These are phyloP conservation scores for Thripadectes ignobilis DNA, from an alignment of 2,797 vertebrate species.

Conservation along the genomic window DNA sequence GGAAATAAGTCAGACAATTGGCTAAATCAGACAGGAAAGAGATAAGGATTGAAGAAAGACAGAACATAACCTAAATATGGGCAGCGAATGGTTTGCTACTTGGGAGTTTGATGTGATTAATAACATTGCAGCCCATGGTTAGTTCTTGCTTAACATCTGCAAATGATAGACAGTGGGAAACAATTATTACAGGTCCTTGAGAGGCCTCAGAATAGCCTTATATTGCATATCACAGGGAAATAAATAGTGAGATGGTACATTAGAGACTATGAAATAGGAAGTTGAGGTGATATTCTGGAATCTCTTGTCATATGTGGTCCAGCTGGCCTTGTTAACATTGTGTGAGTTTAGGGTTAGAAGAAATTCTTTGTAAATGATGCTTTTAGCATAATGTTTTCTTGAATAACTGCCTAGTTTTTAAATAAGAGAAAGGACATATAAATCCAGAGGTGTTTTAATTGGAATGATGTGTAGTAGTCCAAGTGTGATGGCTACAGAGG, in stretches of 20 bases:
- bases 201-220: neutral
- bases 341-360: neutral
- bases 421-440: neutral
- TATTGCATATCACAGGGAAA: neutral
- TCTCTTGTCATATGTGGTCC: neutral
- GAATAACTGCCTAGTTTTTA: neutral
- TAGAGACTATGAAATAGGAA: neutral
- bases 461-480: neutral
- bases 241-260: neutral
- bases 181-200: neutral
- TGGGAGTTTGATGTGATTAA: neutral
- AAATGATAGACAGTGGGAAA: neutral
- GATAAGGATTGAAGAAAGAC: neutral
- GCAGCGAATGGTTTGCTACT: neutral
- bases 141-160: neutral
- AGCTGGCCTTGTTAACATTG: neutral
- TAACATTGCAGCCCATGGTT: neutral
- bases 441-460: neutral
- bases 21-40: neutral
- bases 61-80: neutral
- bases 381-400: neutral
- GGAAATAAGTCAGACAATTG: neutral
- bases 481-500: neutral
- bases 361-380: neutral
- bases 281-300: neutral